Percentiles rank a stretch among this genome's conserved stretches.
Evolutionary conservation across 2,113 vertebrate genomes (phyloP).

Genomic region (Ranitomeya variabilis): DNA sequence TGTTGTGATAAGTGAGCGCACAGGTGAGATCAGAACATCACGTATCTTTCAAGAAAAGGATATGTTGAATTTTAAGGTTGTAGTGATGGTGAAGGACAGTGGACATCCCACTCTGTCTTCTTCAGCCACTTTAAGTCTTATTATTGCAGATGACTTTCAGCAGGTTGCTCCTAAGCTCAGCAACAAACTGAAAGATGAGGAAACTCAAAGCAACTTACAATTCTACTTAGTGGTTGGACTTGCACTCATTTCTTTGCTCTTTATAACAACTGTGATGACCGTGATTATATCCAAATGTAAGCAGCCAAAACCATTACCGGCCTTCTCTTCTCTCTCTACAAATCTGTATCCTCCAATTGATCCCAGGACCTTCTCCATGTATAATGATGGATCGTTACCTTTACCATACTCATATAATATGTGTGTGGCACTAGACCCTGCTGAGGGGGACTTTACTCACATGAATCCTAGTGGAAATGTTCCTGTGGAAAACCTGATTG

Average conservation of each 20-base stretch:
- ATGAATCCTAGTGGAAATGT: conserved; percentile 16
- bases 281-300: conserved; percentile 29
- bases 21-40: conserved; percentile 58
- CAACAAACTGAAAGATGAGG: background rate
- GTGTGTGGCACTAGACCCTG: background rate
- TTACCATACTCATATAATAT: background rate
- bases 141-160: conserved; percentile 53
- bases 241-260: conserved; percentile 59
- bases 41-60: conserved; percentile 60
- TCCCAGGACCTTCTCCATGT: conserved; percentile 22
- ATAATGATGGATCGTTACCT: conserved; percentile 31
- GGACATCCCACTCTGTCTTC: conserved; percentile 57
- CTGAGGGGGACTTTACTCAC: conserved; percentile 24
- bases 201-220: conserved; percentile 45
- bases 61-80: conserved; percentile 12
- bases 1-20: conserved; percentile 58
- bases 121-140: conserved; percentile 52
- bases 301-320: conserved; percentile 28
- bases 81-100: conserved; percentile 64
- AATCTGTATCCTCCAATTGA: conserved; percentile 40
- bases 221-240: conserved; percentile 60
- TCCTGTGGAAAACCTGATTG: conserved; percentile 27
- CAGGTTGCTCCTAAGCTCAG: conserved; percentile 27
- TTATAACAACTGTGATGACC: conserved; percentile 58
- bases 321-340: conserved; percentile 18